A percentile compares a stretch with the other conserved stretches of the same genome.
These are phyloP conservation scores for Lepas anatifera DNA, from an alignment of 2,888 invertebrate species.

Conservation along the genomic window DNA sequence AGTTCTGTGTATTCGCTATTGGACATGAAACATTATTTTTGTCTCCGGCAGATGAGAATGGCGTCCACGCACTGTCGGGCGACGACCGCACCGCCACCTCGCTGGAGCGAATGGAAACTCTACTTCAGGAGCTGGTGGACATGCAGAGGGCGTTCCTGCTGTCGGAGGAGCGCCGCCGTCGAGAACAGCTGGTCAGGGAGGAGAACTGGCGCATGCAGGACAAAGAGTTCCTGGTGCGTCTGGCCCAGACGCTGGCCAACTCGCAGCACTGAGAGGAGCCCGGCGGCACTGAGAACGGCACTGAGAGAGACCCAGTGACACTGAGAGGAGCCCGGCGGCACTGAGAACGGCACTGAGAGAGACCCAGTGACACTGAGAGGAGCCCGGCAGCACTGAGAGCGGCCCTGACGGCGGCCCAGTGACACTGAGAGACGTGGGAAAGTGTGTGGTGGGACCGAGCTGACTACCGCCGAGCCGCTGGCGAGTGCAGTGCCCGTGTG, in stretches of 20 bases:
- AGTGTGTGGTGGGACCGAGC: no score
- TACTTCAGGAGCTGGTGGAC: constrained; percentile 11
- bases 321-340: neutral
- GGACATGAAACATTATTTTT: no score
- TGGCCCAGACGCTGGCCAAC: constrained; percentile 5
- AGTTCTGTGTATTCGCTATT: no score
- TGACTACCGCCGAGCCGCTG: no score
- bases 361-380: neutral
- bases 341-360: neutral
- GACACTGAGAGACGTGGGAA: no score
- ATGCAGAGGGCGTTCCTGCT: constrained; percentile 7
- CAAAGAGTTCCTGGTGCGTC: constrained; percentile 5
- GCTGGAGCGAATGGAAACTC: constrained; percentile 10
- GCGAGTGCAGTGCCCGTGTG: no score
- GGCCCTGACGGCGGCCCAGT: no score
- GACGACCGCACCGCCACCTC: neutral
- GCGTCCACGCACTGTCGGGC: neutral
- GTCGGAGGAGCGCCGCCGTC: constrained; percentile 6
- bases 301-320: no score
- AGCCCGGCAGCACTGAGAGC: neutral
- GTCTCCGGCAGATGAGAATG: neutral
- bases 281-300: neutral
- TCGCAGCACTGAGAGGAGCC: neutral
- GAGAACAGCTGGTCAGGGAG: constrained; percentile 7
- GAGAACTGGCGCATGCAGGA: constrained; percentile 9